Conservation (phyloP, 2,113 vertebrate genomes). For the Malurus elegans region DNA sequence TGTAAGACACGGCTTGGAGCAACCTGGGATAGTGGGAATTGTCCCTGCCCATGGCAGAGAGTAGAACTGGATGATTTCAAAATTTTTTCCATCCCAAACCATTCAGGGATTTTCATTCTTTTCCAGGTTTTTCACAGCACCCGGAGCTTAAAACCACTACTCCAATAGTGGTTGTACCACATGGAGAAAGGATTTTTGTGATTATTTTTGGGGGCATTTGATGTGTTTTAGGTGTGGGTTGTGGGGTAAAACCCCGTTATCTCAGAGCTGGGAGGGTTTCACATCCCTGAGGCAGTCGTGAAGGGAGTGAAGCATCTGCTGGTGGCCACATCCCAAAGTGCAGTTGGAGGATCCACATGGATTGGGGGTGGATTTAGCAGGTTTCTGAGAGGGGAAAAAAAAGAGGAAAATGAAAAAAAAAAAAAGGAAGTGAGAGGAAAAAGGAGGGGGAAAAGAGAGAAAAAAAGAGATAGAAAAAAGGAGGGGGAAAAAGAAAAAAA, state of each 20-base stretch:
- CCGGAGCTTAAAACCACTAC: not conserved
- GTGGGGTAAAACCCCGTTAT: fast-evolving
- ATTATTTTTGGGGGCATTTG: not conserved
- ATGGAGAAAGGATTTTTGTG: not conserved
- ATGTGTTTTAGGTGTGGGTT: fast-evolving
- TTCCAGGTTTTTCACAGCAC: not conserved
- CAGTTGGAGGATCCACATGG: not conserved
- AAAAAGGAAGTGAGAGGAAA: not conserved
- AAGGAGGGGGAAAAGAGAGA: not conserved
- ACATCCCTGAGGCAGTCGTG: fast-evolving
- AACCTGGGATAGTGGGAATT: not conserved
- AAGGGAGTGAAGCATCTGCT: not conserved
- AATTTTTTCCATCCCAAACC: not conserved
- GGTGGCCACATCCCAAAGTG: not conserved
- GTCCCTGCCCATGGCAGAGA: not conserved
- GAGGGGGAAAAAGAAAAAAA: not conserved
- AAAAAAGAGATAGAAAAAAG: not conserved
- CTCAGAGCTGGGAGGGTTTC: not conserved
- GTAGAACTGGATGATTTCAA: not conserved
- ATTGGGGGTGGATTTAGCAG: not conserved
- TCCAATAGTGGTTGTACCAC: fast-evolving
- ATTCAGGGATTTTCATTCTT: not conserved
- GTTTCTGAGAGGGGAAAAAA: not conserved
- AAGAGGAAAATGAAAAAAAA: fast-evolving
- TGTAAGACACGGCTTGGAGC: not conserved